Evolutionary conservation across 2,888 invertebrate genomes (phyloP).

Genomic region (Neoaliturus tenellus): DNA sequence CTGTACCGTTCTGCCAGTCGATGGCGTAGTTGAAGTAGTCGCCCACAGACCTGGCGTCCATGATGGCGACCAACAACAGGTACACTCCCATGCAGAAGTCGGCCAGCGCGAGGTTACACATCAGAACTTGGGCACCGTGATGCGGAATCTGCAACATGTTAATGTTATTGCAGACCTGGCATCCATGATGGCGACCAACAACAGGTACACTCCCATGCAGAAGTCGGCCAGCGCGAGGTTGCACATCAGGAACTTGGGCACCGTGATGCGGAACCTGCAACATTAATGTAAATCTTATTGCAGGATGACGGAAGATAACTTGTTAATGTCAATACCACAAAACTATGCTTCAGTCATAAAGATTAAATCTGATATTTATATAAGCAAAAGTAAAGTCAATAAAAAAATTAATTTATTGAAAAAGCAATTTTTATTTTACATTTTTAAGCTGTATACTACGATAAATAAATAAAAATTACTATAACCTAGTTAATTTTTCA

Average conservation of each 20-base stretch:
- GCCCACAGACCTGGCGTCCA: conserved; percentile 79
- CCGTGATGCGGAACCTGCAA: conserved; percentile 72
- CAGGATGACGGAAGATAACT: no score
- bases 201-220: conserved; percentile 80
- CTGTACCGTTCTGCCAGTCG: conserved; percentile 79
- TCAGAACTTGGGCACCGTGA: conserved; percentile 78
- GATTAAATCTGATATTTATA: no score
- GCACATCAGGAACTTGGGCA: conserved; percentile 80
- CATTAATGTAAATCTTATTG: no score
- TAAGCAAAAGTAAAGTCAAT: no score
- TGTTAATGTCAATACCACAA: no score
- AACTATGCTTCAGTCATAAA: no score
- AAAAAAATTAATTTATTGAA: no score
- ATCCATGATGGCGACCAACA: conserved; percentile 79
- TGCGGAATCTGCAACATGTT: conserved; percentile 70
- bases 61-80: conserved; percentile 77
- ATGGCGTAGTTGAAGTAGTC: conserved; percentile 82
- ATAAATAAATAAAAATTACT: no score
- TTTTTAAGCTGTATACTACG: no score
- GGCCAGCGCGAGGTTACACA: conserved; percentile 81
- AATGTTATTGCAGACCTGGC: no score
- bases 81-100: conserved; percentile 82
- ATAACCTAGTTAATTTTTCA: no score
- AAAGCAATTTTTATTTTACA: no score
- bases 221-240: conserved; percentile 81